Evolutionary conservation across 2,113 vertebrate species (phyloP).

Genomic region (Ophthalmolycus amberensis): DNA sequence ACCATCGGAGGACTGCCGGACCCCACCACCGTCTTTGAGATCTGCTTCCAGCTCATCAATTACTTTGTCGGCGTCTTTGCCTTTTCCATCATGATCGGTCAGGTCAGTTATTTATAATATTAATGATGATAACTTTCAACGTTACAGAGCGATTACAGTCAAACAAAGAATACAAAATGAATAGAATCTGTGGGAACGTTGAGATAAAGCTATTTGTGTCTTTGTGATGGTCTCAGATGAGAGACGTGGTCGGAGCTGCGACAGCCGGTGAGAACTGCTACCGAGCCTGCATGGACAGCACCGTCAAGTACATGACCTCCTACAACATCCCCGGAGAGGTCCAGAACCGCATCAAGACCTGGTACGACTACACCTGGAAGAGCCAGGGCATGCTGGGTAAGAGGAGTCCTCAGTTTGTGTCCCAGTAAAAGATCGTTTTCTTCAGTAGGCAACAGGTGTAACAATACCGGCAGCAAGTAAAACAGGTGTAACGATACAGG

Average conservation of each 20-base stretch:
- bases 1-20: conserved; percentile 96
- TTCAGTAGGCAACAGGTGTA: background rate
- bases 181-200: background rate
- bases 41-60: conserved; percentile 94
- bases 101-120: conserved; percentile 82
- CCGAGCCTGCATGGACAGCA: conserved; percentile 94
- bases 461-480: too few species aligned
- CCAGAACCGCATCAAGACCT: conserved; percentile 95
- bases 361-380: conserved; percentile 99
- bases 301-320: conserved; percentile 95
- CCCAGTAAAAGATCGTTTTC: too few species aligned
- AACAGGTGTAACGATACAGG: too few species aligned
- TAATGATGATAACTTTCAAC: too few species aligned
- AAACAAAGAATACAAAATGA: too few species aligned
- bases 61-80: conserved; percentile 98
- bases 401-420: conserved; percentile 37
- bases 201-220: too few species aligned
- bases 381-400: conserved; percentile 99
- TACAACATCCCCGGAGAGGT: conserved; percentile 91
- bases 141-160: too few species aligned
- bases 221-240: conserved; percentile 86
- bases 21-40: conserved; percentile 94
- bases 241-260: conserved; percentile 94
- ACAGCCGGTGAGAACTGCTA: conserved; percentile 94
- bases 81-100: conserved; percentile 99